These are phyloP conservation scores for Zootoca vivipara DNA, from an alignment of 2,113 vertebrate species.

Conservation along the genomic window DNA sequence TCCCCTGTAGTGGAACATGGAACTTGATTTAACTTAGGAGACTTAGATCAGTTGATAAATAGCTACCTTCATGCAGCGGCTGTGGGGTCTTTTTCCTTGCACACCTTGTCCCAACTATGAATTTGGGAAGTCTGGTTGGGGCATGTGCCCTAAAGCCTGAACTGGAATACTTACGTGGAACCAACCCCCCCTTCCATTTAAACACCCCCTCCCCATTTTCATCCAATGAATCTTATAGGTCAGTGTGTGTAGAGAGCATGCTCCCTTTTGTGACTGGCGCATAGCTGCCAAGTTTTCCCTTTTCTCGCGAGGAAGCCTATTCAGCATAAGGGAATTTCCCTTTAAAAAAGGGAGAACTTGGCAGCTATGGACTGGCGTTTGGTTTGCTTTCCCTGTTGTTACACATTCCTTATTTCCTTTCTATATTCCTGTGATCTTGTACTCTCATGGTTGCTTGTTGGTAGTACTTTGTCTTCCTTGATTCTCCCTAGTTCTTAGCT, in stretches of 20 bases:
- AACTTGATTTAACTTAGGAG: not conserved
- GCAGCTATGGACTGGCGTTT: not conserved
- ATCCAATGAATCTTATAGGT: not conserved
- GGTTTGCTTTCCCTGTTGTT: not conserved
- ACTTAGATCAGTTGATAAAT: fast-evolving
- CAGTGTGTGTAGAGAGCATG: not conserved
- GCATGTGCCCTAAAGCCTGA: not conserved
- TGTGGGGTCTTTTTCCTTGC: not conserved
- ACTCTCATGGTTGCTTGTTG: not conserved
- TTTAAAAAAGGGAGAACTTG: too few relatives aligned
- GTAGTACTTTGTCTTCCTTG: not conserved
- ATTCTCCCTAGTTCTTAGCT: not conserved
- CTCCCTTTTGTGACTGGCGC: not conserved
- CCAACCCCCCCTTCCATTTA: not conserved
- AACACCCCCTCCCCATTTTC: not conserved
- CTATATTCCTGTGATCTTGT: not conserved
- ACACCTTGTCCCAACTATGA: not conserved
- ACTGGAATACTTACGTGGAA: not conserved
- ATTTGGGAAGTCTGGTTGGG: not conserved
- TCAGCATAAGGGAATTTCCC: too few relatives aligned
- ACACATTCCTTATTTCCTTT: not conserved
- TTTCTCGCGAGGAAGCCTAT: too few relatives aligned
- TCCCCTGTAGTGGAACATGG: not conserved
- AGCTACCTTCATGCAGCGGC: not conserved
- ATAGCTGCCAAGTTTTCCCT: too few relatives aligned